These are phyloP conservation scores for Laodelphax striatellus DNA, from an alignment of 1,140 invertebrate species.

Conservation along the genomic window DNA sequence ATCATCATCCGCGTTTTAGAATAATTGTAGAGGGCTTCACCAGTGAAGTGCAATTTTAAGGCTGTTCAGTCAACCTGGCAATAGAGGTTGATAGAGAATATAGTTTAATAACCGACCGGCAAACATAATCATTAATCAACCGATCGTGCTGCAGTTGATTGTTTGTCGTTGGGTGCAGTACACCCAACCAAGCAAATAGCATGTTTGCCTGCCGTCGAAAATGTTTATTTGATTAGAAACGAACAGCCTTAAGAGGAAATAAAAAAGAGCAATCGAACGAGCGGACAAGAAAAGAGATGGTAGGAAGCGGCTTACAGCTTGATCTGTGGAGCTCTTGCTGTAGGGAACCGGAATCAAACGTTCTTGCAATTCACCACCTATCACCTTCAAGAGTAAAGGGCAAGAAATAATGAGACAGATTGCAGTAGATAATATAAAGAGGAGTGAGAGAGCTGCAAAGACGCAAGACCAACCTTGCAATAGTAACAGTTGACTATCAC, in stretches of 20 bases:
- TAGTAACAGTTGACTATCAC: no score
- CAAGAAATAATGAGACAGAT: conserved; percentile 31
- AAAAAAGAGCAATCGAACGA: conserved; percentile 19
- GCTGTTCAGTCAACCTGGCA: conserved; percentile 5
- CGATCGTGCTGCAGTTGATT: no score
- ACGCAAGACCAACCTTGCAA: not conserved
- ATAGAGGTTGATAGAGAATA: no score
- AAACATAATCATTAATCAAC: no score
- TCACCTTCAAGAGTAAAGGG: conserved; percentile 86
- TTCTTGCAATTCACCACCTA: conserved; percentile 98
- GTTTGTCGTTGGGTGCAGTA: no score
- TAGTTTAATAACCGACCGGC: no score
- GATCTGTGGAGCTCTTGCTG: conserved; percentile 98
- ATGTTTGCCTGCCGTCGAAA: no score
- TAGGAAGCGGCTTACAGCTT: conserved; percentile 85
- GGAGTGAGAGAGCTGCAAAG: not conserved
- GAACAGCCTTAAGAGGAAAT: conserved; percentile 15
- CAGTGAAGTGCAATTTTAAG: conserved; percentile 9
- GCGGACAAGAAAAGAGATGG: conserved; percentile 32
- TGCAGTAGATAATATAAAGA: conserved; percentile 15
- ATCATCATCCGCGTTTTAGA: no score
- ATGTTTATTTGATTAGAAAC: not conserved
- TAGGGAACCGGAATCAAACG: conserved; percentile 97
- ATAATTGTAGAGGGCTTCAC: not conserved
- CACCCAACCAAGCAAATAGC: no score